Evolutionary conservation across 2,888 invertebrate genomes (phyloP).

Genomic region (Cephalotes varians): DNA sequence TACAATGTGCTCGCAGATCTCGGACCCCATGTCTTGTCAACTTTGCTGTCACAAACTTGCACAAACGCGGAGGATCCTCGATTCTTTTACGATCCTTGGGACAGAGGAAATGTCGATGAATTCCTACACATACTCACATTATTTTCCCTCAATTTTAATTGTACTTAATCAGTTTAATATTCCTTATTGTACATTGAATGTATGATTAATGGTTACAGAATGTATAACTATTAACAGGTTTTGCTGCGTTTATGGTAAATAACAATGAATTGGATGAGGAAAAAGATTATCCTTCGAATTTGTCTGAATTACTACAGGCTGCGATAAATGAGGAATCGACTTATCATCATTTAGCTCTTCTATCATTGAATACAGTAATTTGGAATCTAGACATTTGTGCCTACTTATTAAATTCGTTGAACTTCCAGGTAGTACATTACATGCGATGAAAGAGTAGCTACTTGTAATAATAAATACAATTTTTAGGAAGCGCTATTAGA

Average conservation of each 20-base stretch:
- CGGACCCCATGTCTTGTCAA: slow-evolving; percentile 82
- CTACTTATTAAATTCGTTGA: slow-evolving; percentile 74
- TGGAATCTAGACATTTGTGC: slow-evolving; percentile 83
- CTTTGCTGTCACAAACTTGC: slow-evolving; percentile 79
- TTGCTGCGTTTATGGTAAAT: slow-evolving; percentile 78
- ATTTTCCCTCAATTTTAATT: slow-evolving; percentile 82
- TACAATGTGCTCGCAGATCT: slow-evolving; percentile 76
- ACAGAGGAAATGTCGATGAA: slow-evolving; percentile 71
- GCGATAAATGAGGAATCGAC: slow-evolving; percentile 77
- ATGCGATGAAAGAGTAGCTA: not conserved
- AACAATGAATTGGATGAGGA: slow-evolving; percentile 74
- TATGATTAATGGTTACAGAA: slow-evolving; percentile 9
- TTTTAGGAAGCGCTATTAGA: slow-evolving; percentile 78
- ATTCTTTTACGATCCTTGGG: slow-evolving; percentile 82
- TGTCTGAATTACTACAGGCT: slow-evolving; percentile 78
- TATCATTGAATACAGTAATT: slow-evolving; percentile 78
- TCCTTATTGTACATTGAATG: not conserved
- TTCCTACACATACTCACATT: slow-evolving; percentile 81
- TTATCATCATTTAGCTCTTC: slow-evolving; percentile 81
- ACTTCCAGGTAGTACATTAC: slow-evolving; percentile 78
- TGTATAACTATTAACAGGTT: slow-evolving; percentile 72
- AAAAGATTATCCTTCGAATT: slow-evolving; percentile 75
- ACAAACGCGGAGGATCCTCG: slow-evolving; percentile 77
- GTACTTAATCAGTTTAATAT: slow-evolving; percentile 66
- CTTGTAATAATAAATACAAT: not conserved